Conservation (phyloP, 2,797 vertebrate species). For the Characodon lateralis region DNA sequence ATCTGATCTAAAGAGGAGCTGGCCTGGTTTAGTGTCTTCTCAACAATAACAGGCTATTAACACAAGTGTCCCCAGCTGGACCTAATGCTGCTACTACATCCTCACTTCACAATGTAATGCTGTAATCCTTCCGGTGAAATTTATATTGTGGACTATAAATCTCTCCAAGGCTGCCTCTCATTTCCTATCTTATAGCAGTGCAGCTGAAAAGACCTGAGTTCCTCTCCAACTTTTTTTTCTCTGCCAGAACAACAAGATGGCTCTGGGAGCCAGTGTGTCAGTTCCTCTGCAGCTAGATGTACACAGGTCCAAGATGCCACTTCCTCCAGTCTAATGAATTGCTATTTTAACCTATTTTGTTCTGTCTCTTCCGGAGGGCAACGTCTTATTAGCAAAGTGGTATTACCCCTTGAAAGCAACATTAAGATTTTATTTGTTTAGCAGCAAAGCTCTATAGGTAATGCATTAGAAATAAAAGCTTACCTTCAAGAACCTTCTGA, state of each 20-base stretch:
- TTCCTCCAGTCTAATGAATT: constrained; percentile 11
- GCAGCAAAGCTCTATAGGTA: background rate
- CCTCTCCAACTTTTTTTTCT: constrained; percentile 36
- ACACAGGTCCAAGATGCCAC: constrained; percentile 25
- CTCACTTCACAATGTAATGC: constrained; percentile 63
- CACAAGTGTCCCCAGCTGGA: constrained; percentile 37
- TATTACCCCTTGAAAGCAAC: background rate
- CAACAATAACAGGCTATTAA: constrained; percentile 74
- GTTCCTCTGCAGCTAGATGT: constrained; percentile 34
- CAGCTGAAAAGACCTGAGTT: constrained; percentile 62
- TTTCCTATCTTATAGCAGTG: constrained; percentile 55
- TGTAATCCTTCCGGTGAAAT: constrained; percentile 73
- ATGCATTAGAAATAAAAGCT: background rate
- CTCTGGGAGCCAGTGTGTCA: constrained; percentile 29
- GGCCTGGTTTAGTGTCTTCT: constrained; percentile 34
- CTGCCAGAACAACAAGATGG: constrained; percentile 40
- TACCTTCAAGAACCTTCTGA: background rate
- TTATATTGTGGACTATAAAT: constrained; percentile 66
- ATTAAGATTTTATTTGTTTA: background rate
- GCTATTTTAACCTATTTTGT: constrained; percentile 31
- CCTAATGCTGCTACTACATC: constrained; percentile 41
- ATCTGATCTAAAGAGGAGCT: constrained; percentile 59
- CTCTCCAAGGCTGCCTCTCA: constrained; percentile 56
- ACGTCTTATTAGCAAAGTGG: constrained; percentile 1
- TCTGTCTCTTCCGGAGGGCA: background rate